Conservation (phyloP, 2,797 vertebrate genomes). For the Acestrorhynchus altus region DNA sequence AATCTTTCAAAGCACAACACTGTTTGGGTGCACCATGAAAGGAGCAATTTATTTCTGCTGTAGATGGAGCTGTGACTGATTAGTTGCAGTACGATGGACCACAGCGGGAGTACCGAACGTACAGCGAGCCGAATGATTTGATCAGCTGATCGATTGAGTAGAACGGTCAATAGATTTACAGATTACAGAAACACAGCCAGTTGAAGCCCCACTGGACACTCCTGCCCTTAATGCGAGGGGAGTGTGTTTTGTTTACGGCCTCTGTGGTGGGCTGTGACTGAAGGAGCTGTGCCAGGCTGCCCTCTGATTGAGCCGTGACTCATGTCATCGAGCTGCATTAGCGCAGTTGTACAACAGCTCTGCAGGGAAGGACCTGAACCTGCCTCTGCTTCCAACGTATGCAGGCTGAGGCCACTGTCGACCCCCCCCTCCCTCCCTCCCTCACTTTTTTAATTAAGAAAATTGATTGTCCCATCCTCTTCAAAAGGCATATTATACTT, state of each 20-base stretch:
- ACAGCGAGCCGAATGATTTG: too few species aligned
- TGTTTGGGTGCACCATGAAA: too few species aligned
- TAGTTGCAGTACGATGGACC: too few species aligned
- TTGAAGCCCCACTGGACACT: too few species aligned
- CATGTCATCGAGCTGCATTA: slow-evolving; percentile 28
- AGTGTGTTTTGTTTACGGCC: not conserved
- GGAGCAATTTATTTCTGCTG: too few species aligned
- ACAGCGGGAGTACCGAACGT: too few species aligned
- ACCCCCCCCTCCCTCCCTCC: slow-evolving; percentile 8
- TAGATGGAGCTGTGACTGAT: too few species aligned
- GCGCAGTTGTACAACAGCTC: slow-evolving; percentile 12
- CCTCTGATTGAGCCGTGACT: slow-evolving; percentile 26
- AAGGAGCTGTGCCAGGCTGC: not conserved
- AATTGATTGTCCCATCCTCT: slow-evolving; percentile 51
- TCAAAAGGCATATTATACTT: slow-evolving; percentile 57
- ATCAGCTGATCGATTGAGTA: too few species aligned
- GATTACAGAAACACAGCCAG: too few species aligned
- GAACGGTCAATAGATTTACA: too few species aligned
- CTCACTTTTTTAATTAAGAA: slow-evolving; percentile 53
- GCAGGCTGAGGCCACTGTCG: slow-evolving; percentile 21
- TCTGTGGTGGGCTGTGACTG: not conserved
- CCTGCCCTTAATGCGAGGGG: not conserved
- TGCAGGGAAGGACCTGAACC: slow-evolving; percentile 25
- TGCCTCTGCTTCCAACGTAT: slow-evolving; percentile 31
- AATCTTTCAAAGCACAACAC: too few species aligned